Evolutionary conservation across 2,888 invertebrate species (phyloP).

Genomic region (Synergus umbraculus): DNA sequence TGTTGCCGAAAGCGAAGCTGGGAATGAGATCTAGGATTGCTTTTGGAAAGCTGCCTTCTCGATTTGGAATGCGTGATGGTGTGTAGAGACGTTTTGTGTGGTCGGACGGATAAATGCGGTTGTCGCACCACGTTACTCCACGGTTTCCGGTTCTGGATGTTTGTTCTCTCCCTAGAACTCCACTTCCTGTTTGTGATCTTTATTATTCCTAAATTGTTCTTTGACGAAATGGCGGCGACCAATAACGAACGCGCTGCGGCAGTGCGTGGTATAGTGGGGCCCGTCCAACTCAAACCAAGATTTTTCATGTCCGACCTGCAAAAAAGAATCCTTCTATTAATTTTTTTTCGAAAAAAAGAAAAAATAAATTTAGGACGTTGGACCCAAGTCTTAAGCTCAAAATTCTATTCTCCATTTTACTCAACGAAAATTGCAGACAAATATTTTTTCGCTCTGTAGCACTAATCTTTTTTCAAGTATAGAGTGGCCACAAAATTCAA

Average conservation of each 20-base stretch:
- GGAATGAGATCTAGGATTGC: constrained; percentile 58
- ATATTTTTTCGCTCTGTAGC: too few relatives aligned
- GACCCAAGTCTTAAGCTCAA: too few relatives aligned
- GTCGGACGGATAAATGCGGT: constrained; percentile 72
- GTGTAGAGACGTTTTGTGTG: constrained; percentile 64
- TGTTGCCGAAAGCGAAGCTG: constrained; percentile 55
- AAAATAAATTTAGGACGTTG: too few relatives aligned
- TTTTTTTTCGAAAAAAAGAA: neutral
- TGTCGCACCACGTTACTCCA: constrained; percentile 68
- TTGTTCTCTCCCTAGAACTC: constrained; percentile 59
- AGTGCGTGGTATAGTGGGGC: constrained; percentile 85
- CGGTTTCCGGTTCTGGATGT: constrained; percentile 61
- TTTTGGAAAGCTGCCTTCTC: constrained; percentile 58
- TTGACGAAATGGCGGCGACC: constrained; percentile 74
- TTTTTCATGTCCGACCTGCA: constrained; percentile 86
- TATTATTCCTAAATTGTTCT: constrained; percentile 63
- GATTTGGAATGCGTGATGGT: constrained; percentile 45
- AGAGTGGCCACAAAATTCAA: too few relatives aligned
- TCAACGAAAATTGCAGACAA: too few relatives aligned
- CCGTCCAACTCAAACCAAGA: constrained; percentile 85
- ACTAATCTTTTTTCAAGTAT: too few relatives aligned
- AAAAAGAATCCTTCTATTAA: neutral
- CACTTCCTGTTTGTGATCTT: constrained; percentile 57
- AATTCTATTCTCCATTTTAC: too few relatives aligned
- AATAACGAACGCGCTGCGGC: constrained; percentile 79